Evolutionary conservation across 1,140 invertebrate genomes (phyloP).

Genomic region (Holcopasites calliopsidis): DNA sequence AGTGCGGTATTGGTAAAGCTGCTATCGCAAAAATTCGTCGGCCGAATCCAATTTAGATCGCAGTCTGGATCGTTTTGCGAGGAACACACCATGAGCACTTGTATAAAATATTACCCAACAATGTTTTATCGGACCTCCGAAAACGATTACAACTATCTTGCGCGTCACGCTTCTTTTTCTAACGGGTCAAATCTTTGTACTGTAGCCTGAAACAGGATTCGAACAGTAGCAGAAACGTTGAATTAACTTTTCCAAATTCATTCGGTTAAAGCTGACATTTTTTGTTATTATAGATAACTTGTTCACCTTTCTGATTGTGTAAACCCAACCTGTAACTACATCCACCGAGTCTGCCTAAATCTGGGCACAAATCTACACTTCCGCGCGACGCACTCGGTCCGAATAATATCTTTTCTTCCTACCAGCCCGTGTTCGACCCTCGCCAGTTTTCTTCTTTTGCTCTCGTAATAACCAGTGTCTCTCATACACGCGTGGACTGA

Average conservation of each 20-base stretch:
- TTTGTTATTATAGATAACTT: too few relatives aligned
- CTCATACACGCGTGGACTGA: constrained; percentile 16
- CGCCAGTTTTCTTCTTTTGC: not conserved
- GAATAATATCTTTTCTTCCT: constrained; percentile 8
- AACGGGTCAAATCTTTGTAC: not conserved
- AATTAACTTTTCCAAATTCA: too few relatives aligned
- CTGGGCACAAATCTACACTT: too few relatives aligned
- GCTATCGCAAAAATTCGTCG: constrained; percentile 30
- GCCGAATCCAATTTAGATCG: constrained; percentile 35
- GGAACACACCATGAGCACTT: not conserved
- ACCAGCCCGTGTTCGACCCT: not conserved
- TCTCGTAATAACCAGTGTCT: constrained; percentile 44
- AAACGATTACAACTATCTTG: constrained; percentile 22
- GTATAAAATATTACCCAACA: not conserved
- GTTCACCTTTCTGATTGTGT: too few relatives aligned
- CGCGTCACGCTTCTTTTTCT: not conserved
- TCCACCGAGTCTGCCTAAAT: too few relatives aligned
- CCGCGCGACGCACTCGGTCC: not conserved
- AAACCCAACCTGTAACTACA: too few relatives aligned
- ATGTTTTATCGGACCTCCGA: constrained; percentile 5
- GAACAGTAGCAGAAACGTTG: too few relatives aligned
- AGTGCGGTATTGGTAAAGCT: constrained; percentile 32
- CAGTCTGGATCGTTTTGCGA: constrained; percentile 18
- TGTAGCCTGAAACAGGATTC: too few relatives aligned
- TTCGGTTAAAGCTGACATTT: too few relatives aligned